These are phyloP conservation scores for Ictalurus furcatus DNA, from an alignment of 2,113 vertebrate species.

Conservation along the genomic window DNA sequence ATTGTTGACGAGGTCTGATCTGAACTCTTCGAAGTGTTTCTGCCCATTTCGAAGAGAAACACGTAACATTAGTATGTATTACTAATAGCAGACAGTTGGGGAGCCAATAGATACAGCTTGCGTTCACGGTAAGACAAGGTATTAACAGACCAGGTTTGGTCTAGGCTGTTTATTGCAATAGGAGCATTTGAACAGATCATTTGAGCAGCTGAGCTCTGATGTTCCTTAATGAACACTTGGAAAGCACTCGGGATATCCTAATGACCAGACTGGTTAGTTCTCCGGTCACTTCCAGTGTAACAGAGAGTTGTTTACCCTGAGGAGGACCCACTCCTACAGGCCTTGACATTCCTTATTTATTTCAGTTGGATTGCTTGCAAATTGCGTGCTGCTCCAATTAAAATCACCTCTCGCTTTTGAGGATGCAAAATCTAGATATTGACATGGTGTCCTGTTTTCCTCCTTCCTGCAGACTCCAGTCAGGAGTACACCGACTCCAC, in stretches of 20 bases:
- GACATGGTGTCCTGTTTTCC: slow-evolving; percentile 7
- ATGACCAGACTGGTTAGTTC: not conserved
- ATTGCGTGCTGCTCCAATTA: not conserved
- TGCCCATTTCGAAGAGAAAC: not conserved
- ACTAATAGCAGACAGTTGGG: too few relatives aligned
- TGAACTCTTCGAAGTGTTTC: not conserved
- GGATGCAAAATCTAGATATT: not conserved
- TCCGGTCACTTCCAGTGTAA: not conserved
- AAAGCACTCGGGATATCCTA: slow-evolving; percentile 1
- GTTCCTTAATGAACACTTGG: not conserved
- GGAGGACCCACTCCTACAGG: not conserved
- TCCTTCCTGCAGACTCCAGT: slow-evolving; percentile 85
- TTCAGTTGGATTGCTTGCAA: not conserved
- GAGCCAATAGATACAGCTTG: not conserved
- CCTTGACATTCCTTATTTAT: not conserved
- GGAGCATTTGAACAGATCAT: not conserved
- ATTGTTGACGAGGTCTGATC: not conserved
- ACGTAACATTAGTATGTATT: not conserved
- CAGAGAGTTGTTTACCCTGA: slow-evolving; percentile 10
- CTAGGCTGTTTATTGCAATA: not conserved
- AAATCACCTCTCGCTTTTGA: not conserved
- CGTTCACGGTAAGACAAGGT: not conserved
- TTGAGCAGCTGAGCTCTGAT: not conserved
- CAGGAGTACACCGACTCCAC: slow-evolving; percentile 99
- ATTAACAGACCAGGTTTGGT: not conserved